Evolutionary conservation across 2,888 invertebrate species (phyloP).

Genomic region (Phlogophora meticulosa): DNA sequence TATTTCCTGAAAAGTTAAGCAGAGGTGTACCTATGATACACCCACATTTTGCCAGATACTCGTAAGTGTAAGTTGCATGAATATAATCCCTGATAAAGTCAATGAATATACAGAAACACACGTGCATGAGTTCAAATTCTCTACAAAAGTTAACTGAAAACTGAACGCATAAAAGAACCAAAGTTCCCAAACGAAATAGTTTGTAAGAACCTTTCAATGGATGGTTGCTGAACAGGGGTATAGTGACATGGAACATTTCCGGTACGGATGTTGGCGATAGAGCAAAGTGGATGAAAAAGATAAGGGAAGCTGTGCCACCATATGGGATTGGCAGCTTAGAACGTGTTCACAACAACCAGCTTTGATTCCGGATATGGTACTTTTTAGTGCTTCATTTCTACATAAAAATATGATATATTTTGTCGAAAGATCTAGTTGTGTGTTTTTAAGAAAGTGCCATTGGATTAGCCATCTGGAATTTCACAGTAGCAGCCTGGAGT

Average conservation of each 20-base stretch:
- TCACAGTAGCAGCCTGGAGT: too few species aligned
- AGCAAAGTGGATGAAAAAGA: slow-evolving; percentile 47
- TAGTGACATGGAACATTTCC: slow-evolving; percentile 21
- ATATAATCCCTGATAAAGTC: neutral
- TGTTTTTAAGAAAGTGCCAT: too few species aligned
- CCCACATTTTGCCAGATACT: too few species aligned
- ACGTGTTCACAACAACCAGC: slow-evolving; percentile 5
- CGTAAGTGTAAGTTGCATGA: too few species aligned
- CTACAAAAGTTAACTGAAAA: neutral
- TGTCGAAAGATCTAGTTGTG: neutral
- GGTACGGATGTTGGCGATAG: slow-evolving; percentile 14
- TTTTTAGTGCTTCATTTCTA: neutral
- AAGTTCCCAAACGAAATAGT: neutral
- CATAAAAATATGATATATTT: neutral
- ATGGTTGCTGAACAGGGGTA: slow-evolving; percentile 1
- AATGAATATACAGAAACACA: neutral
- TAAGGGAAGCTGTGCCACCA: slow-evolving; percentile 17
- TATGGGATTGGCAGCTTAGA: slow-evolving; percentile 15
- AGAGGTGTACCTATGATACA: too few species aligned
- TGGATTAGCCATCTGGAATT: too few species aligned
- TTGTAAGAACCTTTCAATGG: slow-evolving; percentile 1
- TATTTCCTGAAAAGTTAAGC: too few species aligned
- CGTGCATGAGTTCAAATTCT: neutral
- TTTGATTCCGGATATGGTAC: neutral
- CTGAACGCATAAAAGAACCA: neutral